These are phyloP conservation scores for Staurois parvus DNA, from an alignment of 2,797 vertebrate genomes.

Conservation along the genomic window DNA sequence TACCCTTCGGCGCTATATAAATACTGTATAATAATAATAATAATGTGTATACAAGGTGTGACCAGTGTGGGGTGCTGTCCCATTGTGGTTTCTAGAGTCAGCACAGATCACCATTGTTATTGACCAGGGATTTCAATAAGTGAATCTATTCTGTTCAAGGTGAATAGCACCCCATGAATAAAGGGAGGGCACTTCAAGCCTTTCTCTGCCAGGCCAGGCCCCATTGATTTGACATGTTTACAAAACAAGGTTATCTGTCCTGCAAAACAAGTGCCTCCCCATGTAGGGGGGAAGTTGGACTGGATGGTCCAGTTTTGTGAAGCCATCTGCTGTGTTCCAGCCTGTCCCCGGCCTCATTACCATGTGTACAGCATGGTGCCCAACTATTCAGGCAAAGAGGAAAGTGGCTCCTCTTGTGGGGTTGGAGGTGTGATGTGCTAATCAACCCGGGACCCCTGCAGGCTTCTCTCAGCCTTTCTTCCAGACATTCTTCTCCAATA, in stretches of 20 bases:
- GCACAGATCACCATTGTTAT: neutral
- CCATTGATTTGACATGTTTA: slow-evolving; percentile 21
- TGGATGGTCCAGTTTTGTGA: neutral
- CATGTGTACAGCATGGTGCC: slow-evolving; percentile 13
- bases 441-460: neutral
- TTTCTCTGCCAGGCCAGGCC: too few relatives aligned
- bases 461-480: neutral
- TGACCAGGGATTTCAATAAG: neutral
- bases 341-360: neutral
- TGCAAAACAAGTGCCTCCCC: neutral
- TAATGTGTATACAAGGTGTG: neutral
- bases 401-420: slow-evolving; percentile 32
- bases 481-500: slow-evolving; percentile 11
- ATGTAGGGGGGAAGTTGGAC: neutral
- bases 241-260: neutral
- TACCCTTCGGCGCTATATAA: too few relatives aligned
- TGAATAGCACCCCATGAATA: neutral
- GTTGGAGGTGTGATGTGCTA: slow-evolving; percentile 38
- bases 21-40: too few relatives aligned
- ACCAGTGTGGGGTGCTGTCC: neutral
- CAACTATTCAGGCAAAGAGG: slow-evolving; percentile 20
- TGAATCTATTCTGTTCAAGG: neutral
- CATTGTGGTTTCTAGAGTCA: neutral
- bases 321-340: neutral
- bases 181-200: neutral